phyloP scores from a whole-genome alignment of 2,888 invertebrate genomes.

The Aphelenchoides bicaudatus region DNA sequence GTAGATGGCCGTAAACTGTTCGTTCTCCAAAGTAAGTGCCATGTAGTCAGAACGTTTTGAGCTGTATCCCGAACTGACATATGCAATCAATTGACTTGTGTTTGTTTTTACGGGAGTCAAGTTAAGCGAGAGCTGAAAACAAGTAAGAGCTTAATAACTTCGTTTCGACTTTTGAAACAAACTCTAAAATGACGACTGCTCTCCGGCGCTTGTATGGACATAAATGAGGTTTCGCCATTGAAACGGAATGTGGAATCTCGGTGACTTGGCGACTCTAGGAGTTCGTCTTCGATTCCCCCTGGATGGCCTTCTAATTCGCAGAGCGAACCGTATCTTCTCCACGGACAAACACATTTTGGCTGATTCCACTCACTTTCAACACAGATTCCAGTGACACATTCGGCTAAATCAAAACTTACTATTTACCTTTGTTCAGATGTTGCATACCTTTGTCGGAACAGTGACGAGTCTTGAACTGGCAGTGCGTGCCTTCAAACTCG shows the following conservation, averaged over 20 bases:
- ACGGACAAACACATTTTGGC: slow-evolving; percentile 48
- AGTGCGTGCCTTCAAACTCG: slow-evolving; percentile 42
- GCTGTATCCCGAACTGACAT: slow-evolving; percentile 40
- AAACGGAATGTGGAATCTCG: slow-evolving; percentile 27
- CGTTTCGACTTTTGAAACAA: not conserved
- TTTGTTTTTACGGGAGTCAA: slow-evolving; percentile 28
- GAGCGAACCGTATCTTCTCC: slow-evolving; percentile 31
- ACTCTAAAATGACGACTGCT: slow-evolving; percentile 21
- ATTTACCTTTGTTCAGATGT: too few species aligned
- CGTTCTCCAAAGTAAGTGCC: slow-evolving; percentile 36
- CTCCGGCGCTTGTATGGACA: slow-evolving; percentile 30
- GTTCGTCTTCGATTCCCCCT: slow-evolving; percentile 8
- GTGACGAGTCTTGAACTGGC: slow-evolving; percentile 35
- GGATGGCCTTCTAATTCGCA: slow-evolving; percentile 27
- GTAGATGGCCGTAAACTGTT: slow-evolving; percentile 34
- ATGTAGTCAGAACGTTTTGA: slow-evolving; percentile 30
- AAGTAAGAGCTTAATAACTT: not conserved
- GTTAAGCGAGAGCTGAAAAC: slow-evolving; percentile 37
- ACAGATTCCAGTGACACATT: slow-evolving; percentile 43
- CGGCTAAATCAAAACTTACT: not conserved
- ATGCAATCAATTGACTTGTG: slow-evolving; percentile 43
- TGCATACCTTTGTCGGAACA: slow-evolving; percentile 33
- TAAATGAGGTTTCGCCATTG: slow-evolving; percentile 30
- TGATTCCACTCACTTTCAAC: slow-evolving; percentile 39
- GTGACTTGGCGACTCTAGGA: slow-evolving; percentile 17